A percentile compares a stretch with the other conserved stretches of the same genome.
Conservation (phyloP, 1,140 invertebrate species). For the Geopemphigus sp. region DNA sequence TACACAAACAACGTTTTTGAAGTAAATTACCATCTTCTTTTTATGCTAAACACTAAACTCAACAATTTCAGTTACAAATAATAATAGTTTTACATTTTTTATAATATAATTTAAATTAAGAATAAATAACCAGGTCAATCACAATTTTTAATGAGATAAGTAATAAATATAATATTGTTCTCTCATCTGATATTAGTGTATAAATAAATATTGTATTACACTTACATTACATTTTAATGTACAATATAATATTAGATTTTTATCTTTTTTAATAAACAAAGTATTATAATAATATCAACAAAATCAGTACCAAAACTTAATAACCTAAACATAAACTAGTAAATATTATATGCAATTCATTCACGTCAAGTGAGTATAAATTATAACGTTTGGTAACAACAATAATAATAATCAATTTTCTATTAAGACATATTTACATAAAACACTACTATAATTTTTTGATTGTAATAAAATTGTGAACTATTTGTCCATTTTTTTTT, state of each 20-base stretch:
- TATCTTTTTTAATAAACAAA: slow-evolving; percentile 35
- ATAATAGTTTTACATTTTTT: slow-evolving; percentile 21
- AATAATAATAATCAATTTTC: slow-evolving; percentile 38
- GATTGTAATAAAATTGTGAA: slow-evolving; percentile 46
- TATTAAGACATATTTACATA: slow-evolving; percentile 36
- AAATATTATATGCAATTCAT: slow-evolving; percentile 24
- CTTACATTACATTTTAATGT: slow-evolving; percentile 9
- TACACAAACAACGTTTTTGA: neutral
- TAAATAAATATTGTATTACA: slow-evolving; percentile 33
- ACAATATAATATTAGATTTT: slow-evolving; percentile 26
- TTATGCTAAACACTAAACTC: neutral
- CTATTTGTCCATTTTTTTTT: neutral
- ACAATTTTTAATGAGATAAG: slow-evolving; percentile 30
- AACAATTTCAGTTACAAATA: slow-evolving; percentile 19
- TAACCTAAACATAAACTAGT: slow-evolving; percentile 40
- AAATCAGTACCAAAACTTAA: slow-evolving; percentile 50
- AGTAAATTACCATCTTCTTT: neutral
- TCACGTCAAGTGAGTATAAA: slow-evolving; percentile 28
- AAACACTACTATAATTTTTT: slow-evolving; percentile 42
- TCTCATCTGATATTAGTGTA: slow-evolving; percentile 39
- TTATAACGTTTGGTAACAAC: slow-evolving; percentile 38
- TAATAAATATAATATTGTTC: slow-evolving; percentile 44
- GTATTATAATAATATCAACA: slow-evolving; percentile 38
- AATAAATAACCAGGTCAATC: slow-evolving; percentile 33
- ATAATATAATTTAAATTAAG: slow-evolving; percentile 20